Evolutionary conservation across 2,113 vertebrate genomes (phyloP).

Genomic region (Labeo catla): DNA sequence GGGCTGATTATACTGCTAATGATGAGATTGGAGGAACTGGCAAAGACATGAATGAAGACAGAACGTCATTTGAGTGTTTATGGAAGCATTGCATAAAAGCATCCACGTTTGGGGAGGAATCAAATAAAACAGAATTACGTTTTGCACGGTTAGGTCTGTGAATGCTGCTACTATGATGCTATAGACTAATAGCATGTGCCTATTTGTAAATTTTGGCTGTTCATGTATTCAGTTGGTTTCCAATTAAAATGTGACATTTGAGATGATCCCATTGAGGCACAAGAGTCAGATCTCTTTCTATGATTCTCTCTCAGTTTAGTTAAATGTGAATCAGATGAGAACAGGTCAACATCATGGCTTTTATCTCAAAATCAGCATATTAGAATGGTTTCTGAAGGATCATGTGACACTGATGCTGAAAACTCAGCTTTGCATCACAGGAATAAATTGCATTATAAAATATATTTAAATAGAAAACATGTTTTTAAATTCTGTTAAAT

Average conservation of each 20-base stretch:
- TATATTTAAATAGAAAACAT: not conserved
- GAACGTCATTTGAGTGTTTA: not conserved
- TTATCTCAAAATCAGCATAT: not conserved
- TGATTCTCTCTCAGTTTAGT: not conserved
- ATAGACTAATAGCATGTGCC: not conserved
- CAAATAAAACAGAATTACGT: not conserved
- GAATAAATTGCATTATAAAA: not conserved
- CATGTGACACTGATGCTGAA: not conserved
- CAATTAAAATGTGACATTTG: conserved; percentile 48
- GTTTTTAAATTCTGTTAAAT: not conserved
- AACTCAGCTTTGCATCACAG: not conserved
- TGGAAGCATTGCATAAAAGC: not conserved
- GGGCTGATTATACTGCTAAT: not conserved
- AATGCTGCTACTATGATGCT: not conserved
- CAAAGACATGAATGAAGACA: not conserved
- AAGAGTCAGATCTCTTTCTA: not conserved
- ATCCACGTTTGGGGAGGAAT: not conserved
- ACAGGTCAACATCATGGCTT: not conserved
- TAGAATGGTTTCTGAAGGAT: not conserved
- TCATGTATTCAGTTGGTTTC: not conserved
- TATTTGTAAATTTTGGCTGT: not conserved
- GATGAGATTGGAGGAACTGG: not conserved
- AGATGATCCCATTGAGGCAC: not conserved
- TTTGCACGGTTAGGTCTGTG: not conserved
- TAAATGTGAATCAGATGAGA: conserved; percentile 4